phyloP scores from a whole-genome alignment of 2,888 invertebrate genomes.

The Brachyptera putata region DNA sequence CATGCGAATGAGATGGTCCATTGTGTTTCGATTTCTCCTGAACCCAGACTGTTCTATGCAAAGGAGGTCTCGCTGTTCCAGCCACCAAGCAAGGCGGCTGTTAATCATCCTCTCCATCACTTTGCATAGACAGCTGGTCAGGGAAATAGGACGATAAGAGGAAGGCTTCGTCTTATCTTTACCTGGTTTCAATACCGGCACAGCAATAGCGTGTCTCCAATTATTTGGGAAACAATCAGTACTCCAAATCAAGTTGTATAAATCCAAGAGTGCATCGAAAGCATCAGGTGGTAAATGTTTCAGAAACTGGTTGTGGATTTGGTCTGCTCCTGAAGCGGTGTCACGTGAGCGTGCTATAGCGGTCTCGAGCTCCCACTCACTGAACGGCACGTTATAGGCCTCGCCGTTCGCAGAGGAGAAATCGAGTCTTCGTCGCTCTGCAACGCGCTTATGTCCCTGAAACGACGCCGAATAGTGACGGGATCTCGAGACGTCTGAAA shows the following conservation, averaged over 20 bases:
- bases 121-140: slow-evolving; percentile 37
- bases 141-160: slow-evolving; percentile 35
- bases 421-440: background rate
- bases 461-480: background rate
- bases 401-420: slow-evolving; percentile 8
- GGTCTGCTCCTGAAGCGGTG: slow-evolving; percentile 16
- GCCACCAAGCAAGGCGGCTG: slow-evolving; percentile 32
- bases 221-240: slow-evolving; percentile 9
- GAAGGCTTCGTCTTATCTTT: slow-evolving; percentile 1
- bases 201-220: slow-evolving; percentile 10
- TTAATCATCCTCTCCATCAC: slow-evolving; percentile 36
- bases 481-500: background rate
- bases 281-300: background rate
- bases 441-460: background rate
- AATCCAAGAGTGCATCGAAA: background rate
- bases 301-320: slow-evolving; percentile 8
- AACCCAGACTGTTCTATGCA: slow-evolving; percentile 26
- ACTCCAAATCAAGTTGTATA: slow-evolving; percentile 2
- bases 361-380: background rate
- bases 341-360: slow-evolving; percentile 2
- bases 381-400: slow-evolving; percentile 10
- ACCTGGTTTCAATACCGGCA: slow-evolving; percentile 12
- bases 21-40: too few species aligned
- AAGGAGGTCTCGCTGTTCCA: slow-evolving; percentile 31
- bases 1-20: too few species aligned